Evolutionary conservation across 2,888 invertebrate species (phyloP).

Genomic region (Lithophane leautieri): DNA sequence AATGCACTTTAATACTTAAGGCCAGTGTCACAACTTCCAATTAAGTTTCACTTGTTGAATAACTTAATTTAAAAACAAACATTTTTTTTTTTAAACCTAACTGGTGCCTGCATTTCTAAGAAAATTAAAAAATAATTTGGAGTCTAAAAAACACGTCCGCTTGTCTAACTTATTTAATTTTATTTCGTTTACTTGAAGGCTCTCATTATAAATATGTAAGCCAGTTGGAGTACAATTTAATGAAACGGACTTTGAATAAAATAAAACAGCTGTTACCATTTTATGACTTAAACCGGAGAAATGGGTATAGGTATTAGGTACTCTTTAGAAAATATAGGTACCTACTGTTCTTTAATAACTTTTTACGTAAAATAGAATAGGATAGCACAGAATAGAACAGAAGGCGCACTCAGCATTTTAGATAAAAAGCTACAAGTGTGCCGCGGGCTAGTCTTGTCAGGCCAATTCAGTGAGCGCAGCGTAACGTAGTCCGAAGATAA

Average conservation of each 20-base stretch:
- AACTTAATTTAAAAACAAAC: neutral
- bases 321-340: constrained; percentile 13
- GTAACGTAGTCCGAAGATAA: too few relatives aligned
- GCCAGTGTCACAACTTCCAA: neutral
- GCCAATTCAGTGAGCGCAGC: too few relatives aligned
- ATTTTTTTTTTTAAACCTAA: neutral
- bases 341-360: neutral
- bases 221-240: constrained; percentile 36
- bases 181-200: constrained; percentile 14
- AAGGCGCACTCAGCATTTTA: too few relatives aligned
- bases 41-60: neutral
- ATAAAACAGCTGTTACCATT: constrained; percentile 44
- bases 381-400: too few relatives aligned
- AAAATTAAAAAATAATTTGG: neutral
- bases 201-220: constrained; percentile 30
- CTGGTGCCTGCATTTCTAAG: neutral
- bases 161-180: constrained; percentile 31
- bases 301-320: neutral
- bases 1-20: neutral
- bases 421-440: too few relatives aligned
- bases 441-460: too few relatives aligned
- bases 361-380: constrained; percentile 11
- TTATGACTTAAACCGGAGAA: constrained; percentile 18
- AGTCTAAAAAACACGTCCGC: constrained; percentile 9
- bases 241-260: constrained; percentile 36